Evolutionary conservation across 2,797 vertebrate species (phyloP), one percentile per base, ranked within the genome.

Genomic region (Salmo trutta): DNA sequence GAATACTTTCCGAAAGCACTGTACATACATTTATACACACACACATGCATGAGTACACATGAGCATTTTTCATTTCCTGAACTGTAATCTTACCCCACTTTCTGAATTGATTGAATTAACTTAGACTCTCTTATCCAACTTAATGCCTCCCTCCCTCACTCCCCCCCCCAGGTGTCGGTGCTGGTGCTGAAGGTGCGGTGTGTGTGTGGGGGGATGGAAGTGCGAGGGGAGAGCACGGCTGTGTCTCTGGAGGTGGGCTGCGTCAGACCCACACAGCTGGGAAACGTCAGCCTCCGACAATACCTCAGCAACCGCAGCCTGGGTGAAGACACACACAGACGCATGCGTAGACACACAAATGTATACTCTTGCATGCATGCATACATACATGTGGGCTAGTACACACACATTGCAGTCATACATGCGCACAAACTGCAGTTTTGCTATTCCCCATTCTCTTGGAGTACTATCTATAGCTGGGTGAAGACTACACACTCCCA

Each of bases 271-370:
- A 94, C 87, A 88, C 97, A 99, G 69, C 83, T 99, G 84, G 97
- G 98, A 87, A 99, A 99, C 76, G 88, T 98, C 91, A 96, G 96
- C 88, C 93, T 98, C 82, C 92, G 97, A 64, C 96, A 98, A 86
- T 99, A 98, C 88, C 95, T 98, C 84, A 96, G 96, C 93, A 98
- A 95, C 93, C 96, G 96, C 90, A 96, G 95, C 88, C 86, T 96
- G 76, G 97, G 98, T 99, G 91, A 96, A 14, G 10, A 19, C 74
- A 53, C 41, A n/a, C 41, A 29, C 17, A 51, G 62, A 65, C 33
- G 8, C 59, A 74, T 33, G 21, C 31, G 5, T 12, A 74, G 56
- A 59, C 73, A 74, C 54, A 74, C 54, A 74, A 19, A 64, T 31
- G 21, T 16, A 36, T 1, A 19, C 17, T 21, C 29, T 33, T 33